These are phyloP conservation scores for Ernsta delagoae DNA, from an alignment of 2,888 invertebrate species.

Conservation along the genomic window DNA sequence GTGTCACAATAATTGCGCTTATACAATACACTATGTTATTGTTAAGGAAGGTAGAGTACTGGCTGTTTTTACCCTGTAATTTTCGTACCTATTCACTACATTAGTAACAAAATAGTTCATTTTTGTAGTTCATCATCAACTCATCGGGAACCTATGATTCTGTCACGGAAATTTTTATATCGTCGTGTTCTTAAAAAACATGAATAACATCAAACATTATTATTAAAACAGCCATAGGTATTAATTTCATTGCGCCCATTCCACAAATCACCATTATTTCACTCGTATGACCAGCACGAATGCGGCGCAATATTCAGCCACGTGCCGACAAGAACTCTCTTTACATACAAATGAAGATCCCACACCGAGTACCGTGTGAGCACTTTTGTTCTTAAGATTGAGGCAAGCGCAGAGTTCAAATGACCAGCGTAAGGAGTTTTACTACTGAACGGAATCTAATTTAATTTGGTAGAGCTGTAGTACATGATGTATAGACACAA, in stretches of 20 bases:
- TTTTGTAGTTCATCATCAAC: no score
- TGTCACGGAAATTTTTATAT: no score
- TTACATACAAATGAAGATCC: constrained; percentile 69
- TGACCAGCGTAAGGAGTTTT: not conserved
- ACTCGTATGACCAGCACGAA: constrained; percentile 56
- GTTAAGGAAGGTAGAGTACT: not conserved
- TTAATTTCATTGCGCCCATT: no score
- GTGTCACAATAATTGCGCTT: constrained; percentile 40
- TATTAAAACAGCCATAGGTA: no score
- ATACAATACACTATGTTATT: not conserved
- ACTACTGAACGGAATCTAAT: not conserved
- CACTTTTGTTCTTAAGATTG: constrained; percentile 35
- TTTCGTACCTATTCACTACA: not conserved
- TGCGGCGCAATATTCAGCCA: constrained; percentile 63
- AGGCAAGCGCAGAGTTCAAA: constrained; percentile 25
- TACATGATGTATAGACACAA: no score
- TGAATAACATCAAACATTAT: no score
- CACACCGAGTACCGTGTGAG: constrained; percentile 24
- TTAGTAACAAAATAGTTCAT: no score
- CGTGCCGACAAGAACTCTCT: constrained; percentile 58
- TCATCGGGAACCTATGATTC: no score
- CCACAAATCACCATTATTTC: no score
- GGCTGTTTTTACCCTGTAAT: not conserved
- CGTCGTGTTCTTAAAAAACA: no score
- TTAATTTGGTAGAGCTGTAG: not conserved